Conservation (phyloP, 2,797 vertebrate genomes). For the Paramormyrops hopkinsi region DNA sequence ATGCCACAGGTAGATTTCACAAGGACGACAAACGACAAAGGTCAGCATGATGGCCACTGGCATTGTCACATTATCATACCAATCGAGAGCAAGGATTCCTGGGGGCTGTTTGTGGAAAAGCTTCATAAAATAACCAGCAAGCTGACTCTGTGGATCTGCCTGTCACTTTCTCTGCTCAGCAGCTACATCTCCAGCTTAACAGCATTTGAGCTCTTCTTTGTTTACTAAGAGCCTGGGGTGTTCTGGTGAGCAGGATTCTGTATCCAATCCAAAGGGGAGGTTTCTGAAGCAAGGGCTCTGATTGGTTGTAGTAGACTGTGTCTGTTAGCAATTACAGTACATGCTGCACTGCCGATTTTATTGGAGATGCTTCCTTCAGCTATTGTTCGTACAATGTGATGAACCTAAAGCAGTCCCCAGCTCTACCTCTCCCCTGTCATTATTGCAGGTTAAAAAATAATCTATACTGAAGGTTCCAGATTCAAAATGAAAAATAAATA, state of each 20-base stretch:
- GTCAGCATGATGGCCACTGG: background rate
- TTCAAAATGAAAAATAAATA: background rate
- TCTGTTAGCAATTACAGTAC: conserved; percentile 62
- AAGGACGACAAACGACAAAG: background rate
- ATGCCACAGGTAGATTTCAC: background rate
- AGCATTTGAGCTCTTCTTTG: background rate
- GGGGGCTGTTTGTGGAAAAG: background rate
- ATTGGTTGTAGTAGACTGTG: conserved; percentile 58
- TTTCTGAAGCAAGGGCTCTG: conserved; percentile 51
- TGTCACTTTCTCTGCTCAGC: background rate
- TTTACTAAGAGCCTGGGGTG: background rate
- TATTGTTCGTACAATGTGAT: background rate
- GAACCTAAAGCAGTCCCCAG: background rate
- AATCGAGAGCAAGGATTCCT: background rate
- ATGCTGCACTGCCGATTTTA: conserved; percentile 43
- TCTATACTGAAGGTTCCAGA: background rate
- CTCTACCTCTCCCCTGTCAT: background rate
- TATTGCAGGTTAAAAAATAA: background rate
- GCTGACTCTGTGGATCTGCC: background rate
- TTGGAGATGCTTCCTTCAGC: background rate
- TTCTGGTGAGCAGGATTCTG: background rate
- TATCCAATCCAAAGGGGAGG: conserved; percentile 50
- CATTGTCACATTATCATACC: background rate
- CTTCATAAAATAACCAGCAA: background rate
- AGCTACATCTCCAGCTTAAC: background rate